Evolutionary conservation across 1,140 invertebrate species (phyloP).

Genomic region (Trachymyrmex cornetzi): DNA sequence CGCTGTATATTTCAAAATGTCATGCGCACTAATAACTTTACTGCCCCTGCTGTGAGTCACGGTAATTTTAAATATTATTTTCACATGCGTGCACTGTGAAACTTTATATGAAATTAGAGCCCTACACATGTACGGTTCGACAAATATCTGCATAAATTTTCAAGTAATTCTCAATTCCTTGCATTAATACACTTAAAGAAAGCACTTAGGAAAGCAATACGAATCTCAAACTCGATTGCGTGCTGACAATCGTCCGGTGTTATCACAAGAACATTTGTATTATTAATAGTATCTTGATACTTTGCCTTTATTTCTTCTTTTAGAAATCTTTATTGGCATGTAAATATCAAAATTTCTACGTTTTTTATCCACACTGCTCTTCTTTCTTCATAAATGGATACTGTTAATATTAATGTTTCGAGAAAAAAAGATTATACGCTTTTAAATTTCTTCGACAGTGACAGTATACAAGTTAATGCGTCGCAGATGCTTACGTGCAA

Average conservation of each 20-base stretch:
- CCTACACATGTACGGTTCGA: background rate
- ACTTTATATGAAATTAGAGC: slow-evolving; percentile 5
- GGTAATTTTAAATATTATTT: slow-evolving; percentile 42
- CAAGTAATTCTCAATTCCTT: slow-evolving; percentile 20
- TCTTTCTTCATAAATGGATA: background rate
- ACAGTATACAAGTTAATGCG: background rate
- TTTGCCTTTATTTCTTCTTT: slow-evolving; percentile 14
- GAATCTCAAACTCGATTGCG: slow-evolving; percentile 66
- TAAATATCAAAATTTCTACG: background rate
- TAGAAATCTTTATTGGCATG: slow-evolving; percentile 14
- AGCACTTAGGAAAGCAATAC: slow-evolving; percentile 57
- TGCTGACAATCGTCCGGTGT: slow-evolving; percentile 72
- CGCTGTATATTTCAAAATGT: slow-evolving; percentile 5
- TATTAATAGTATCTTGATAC: background rate
- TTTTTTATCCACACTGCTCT: background rate
- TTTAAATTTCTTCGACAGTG: slow-evolving; percentile 16
- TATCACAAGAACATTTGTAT: slow-evolving; percentile 39
- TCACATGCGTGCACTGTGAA: background rate
- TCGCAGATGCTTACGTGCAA: background rate
- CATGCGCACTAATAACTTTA: slow-evolving; percentile 34
- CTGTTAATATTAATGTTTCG: slow-evolving; percentile 15
- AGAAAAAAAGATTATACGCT: slow-evolving; percentile 25
- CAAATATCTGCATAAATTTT: slow-evolving; percentile 2
- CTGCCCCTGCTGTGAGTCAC: background rate
- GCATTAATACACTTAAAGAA: slow-evolving; percentile 36